Evolutionary conservation across 2,888 invertebrate genomes (phyloP).

Genomic region (Pediacus dermestoides): DNA sequence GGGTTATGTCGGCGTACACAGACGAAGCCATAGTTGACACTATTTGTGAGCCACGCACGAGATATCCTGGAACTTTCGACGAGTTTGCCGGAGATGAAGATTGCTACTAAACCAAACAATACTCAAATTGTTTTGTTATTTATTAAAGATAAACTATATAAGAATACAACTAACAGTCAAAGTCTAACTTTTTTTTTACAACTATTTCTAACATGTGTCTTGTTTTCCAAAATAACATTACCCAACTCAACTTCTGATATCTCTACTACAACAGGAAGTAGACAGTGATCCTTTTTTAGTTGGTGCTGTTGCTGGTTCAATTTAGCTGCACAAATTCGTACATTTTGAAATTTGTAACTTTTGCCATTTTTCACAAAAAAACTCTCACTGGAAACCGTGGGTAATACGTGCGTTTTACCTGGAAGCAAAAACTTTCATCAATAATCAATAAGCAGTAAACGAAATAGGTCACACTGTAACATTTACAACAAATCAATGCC

Average conservation of each 20-base stretch:
- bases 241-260: background rate
- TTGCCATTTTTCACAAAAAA: slow-evolving; percentile 9
- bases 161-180: background rate
- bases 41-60: slow-evolving; percentile 63
- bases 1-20: slow-evolving; percentile 66
- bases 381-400: slow-evolving; percentile 2
- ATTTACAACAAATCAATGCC: too few species aligned
- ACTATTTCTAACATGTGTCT: background rate
- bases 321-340: too few species aligned
- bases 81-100: slow-evolving; percentile 17
- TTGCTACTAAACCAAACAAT: slow-evolving; percentile 16
- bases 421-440: background rate
- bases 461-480: background rate
- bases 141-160: background rate
- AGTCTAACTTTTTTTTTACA: background rate
- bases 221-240: slow-evolving; percentile 2
- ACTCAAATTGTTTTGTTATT: background rate
- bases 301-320: too few species aligned
- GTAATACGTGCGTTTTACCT: background rate
- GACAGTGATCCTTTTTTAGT: too few species aligned
- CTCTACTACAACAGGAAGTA: too few species aligned
- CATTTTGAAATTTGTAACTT: too few species aligned
- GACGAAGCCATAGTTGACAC: slow-evolving; percentile 62
- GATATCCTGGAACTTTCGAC: slow-evolving; percentile 22
- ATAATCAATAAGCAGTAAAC: background rate